Conservation (phyloP, 2,888 invertebrate species). For the Rhaphigaster nebulosa region DNA sequence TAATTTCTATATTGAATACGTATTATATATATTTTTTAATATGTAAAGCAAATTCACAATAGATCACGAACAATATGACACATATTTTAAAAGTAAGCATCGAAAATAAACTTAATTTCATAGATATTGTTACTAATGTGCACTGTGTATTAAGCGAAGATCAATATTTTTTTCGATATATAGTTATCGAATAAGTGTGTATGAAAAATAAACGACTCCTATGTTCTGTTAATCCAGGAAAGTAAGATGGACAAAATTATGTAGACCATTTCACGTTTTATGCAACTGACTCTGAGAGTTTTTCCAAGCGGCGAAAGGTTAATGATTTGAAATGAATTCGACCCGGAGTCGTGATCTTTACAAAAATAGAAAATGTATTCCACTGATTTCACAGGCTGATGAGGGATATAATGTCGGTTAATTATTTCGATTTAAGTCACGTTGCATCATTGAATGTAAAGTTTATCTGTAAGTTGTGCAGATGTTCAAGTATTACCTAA, state of each 20-base stretch:
- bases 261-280: slow-evolving; percentile 31
- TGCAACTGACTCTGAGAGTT: neutral
- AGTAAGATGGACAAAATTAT: neutral
- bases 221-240: neutral
- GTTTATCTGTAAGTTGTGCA: neutral
- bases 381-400: slow-evolving; percentile 26
- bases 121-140: no score
- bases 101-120: no score
- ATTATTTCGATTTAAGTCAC: slow-evolving; percentile 44
- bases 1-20: no score
- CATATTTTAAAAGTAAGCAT: no score
- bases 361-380: slow-evolving; percentile 49
- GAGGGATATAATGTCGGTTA: slow-evolving; percentile 38
- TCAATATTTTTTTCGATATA: no score
- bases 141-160: no score
- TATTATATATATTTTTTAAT: no score
- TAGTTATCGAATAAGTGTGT: no score
- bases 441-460: slow-evolving; percentile 38
- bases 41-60: no score
- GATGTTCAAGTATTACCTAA: slow-evolving; percentile 7
- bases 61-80: no score
- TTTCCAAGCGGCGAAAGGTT: neutral
- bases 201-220: no score
- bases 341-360: slow-evolving; percentile 39
- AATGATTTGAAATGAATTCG: slow-evolving; percentile 48